Base-by-base conservation (phyloP, 2,797 vertebrate genomes). In the Benthosema pterotum region DNA sequence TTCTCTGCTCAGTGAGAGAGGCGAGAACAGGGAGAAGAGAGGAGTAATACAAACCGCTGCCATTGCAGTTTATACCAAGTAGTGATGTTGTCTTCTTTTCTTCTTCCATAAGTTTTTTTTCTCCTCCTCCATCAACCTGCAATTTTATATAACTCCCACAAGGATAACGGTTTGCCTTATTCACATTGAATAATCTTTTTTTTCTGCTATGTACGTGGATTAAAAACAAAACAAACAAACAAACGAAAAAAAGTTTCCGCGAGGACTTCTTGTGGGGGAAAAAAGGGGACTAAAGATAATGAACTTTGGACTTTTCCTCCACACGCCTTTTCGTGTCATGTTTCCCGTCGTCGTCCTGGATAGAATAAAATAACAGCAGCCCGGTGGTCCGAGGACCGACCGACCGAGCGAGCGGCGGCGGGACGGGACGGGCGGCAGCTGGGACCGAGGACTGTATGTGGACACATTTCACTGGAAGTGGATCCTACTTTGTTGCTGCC, bases 231-330 rank as follows among this genome's bases (percentile, higher is more conserved):
- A n/a, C n/a, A n/a, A n/a, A n/a, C n/a, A n/a, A n/a, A n/a, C n/a
- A n/a, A n/a, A n/a, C n/a, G n/a, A n/a, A n/a, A n/a, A n/a, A 38
- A 38, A 66, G 63, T 67, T 53, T 60, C 57, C 42, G 67, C 58
- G 65, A 42, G 53, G 58, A 58, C 64, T 60, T n/a, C n/a, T n/a
- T n/a, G n/a, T n/a, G n/a, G n/a, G n/a, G 43, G 14, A 43, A 43
- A 46, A 46, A 3, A 15, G 12, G 8, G 74, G 88, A 90, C 87
- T n/a, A 88, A 38, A 86, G 84, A 91, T 86, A 86, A 90, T 92
- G 92, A 92, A 94, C 92, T 93, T 93, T 92, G 89, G 88, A 93
- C 91, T 90, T 82, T 80, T n/a, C n/a, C n/a, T n/a, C 61, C 65
- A 4, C 38, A 54, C 84, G 86, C 76, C 68, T 84, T 83, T 89